A percentile compares a stretch with the other conserved stretches of the same genome.
phyloP scores from a whole-genome alignment of 2,888 invertebrate genomes.

The Tetropium fuscum region DNA sequence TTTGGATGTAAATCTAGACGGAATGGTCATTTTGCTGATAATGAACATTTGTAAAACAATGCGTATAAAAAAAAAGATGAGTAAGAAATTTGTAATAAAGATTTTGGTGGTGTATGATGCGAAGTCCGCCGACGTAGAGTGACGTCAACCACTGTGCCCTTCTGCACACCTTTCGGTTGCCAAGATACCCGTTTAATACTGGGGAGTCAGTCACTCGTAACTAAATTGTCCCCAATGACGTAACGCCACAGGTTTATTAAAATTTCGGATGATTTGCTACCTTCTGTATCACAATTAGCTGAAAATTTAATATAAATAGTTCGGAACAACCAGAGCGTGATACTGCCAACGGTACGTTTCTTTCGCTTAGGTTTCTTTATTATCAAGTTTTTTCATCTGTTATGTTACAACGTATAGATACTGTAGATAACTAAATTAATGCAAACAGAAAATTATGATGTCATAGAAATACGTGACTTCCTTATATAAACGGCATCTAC shows the following conservation, averaged over 20 bases:
- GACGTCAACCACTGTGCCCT: constrained; percentile 3
- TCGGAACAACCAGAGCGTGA: too few species aligned
- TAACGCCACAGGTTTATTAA: constrained; percentile 10
- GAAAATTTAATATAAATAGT: too few species aligned
- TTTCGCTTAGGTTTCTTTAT: too few species aligned
- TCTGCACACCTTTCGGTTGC: constrained; percentile 42
- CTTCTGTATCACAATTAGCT: too few species aligned
- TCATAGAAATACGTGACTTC: too few species aligned
- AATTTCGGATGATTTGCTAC: constrained; percentile 21
- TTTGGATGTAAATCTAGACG: too few species aligned
- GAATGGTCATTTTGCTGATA: too few species aligned
- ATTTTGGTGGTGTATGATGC: constrained; percentile 3
- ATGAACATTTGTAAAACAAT: too few species aligned
- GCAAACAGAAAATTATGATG: background rate
- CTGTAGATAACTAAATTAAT: background rate
- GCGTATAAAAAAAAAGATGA: too few species aligned
- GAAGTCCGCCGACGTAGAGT: constrained; percentile 2
- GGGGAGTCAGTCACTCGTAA: constrained; percentile 38
- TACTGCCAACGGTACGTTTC: too few species aligned
- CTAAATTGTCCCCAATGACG: constrained; percentile 25
- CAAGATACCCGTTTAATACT: constrained; percentile 44
- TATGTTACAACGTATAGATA: background rate
- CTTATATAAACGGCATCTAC: too few species aligned
- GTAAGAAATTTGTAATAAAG: constrained; percentile 9
- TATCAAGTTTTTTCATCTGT: too few species aligned